These are phyloP conservation scores for Melinaea menophilus DNA, from an alignment of 2,888 invertebrate species.

Conservation along the genomic window DNA sequence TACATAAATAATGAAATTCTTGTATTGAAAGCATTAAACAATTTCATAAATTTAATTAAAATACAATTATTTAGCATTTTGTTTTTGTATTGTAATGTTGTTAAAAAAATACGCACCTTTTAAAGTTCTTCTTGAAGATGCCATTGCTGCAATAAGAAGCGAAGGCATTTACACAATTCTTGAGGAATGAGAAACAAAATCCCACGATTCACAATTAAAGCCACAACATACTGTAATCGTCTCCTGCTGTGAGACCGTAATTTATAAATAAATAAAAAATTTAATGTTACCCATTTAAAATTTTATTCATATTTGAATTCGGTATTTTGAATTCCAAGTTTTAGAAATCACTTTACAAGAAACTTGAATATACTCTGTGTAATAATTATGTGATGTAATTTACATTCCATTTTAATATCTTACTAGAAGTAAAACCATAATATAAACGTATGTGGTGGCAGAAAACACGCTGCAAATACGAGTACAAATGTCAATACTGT, in stretches of 20 bases:
- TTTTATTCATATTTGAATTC: no score
- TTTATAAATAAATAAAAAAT: not conserved
- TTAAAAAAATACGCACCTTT: slow-evolving; percentile 75
- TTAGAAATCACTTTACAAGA: no score
- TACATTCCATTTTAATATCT: slow-evolving; percentile 31
- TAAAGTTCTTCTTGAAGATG: slow-evolving; percentile 93
- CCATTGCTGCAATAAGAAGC: slow-evolving; percentile 95
- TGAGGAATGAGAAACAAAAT: slow-evolving; percentile 89
- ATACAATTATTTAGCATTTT: not conserved
- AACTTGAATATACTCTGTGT: no score
- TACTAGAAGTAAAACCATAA: slow-evolving; percentile 89
- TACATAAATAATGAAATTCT: no score
- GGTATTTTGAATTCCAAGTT: no score
- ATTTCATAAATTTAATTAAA: not conserved
- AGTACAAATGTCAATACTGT: slow-evolving; percentile 93
- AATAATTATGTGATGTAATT: no score
- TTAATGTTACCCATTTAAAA: no score
- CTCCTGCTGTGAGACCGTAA: slow-evolving; percentile 79
- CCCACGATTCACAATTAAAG: slow-evolving; percentile 89
- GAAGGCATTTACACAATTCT: slow-evolving; percentile 95
- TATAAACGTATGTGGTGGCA: slow-evolving; percentile 89
- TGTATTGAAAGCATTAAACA: no score
- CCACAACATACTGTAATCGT: slow-evolving; percentile 90
- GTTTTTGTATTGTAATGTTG: not conserved
- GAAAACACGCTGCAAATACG: slow-evolving; percentile 90